Conservation (phyloP, 2,113 vertebrate species). For the Oncorhynchus tshawytscha region DNA sequence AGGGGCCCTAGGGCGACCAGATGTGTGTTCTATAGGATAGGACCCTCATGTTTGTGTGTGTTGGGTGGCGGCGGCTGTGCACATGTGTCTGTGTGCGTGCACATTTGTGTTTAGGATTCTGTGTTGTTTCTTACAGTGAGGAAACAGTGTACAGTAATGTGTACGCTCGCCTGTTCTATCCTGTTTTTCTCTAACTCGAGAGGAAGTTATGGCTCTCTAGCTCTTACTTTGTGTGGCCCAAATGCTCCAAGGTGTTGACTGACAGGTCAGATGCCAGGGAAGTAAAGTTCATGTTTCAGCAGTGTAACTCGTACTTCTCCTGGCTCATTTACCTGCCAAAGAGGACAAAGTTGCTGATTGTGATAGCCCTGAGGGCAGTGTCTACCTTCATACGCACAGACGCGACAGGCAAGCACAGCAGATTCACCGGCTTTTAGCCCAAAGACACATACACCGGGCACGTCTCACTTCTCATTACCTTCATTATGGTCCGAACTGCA, state of each 20-base stretch:
- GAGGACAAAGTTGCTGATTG: constrained; percentile 69
- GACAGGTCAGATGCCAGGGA: constrained; percentile 39
- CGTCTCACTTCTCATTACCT: constrained; percentile 45
- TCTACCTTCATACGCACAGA: constrained; percentile 41
- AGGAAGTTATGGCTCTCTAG: background rate
- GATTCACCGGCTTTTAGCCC: constrained; percentile 51
- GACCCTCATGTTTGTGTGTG: background rate
- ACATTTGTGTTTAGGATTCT: too few relatives aligned
- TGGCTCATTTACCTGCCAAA: constrained; percentile 52
- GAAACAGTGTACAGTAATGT: too few relatives aligned
- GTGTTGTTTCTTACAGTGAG: too few relatives aligned
- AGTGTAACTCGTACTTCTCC: constrained; percentile 31
- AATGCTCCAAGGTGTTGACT: constrained; percentile 14
- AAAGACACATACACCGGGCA: constrained; percentile 59
- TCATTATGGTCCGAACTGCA: constrained; percentile 59
- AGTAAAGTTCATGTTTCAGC: constrained; percentile 50
- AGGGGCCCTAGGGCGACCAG: constrained; percentile 32
- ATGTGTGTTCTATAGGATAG: constrained; percentile 23
- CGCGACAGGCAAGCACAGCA: constrained; percentile 65
- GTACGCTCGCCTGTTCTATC: background rate
- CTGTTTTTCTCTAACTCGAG: background rate
- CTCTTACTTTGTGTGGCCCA: background rate
- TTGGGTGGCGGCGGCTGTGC: too few relatives aligned
- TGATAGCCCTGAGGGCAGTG: constrained; percentile 51
- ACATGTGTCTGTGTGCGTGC: too few relatives aligned